These are phyloP conservation scores for Karalla daura DNA, from an alignment of 2,797 vertebrate genomes.

Conservation along the genomic window DNA sequence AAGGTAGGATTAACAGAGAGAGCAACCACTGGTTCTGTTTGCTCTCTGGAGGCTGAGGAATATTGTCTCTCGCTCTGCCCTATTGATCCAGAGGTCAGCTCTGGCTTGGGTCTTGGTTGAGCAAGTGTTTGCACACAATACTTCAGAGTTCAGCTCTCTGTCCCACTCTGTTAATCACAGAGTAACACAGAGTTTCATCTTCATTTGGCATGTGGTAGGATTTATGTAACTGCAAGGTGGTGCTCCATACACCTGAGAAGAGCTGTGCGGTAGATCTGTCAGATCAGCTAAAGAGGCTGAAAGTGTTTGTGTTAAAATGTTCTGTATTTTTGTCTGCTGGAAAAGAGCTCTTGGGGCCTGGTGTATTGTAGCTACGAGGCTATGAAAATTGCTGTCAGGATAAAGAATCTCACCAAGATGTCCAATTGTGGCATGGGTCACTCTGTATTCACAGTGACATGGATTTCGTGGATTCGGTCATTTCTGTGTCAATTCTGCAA, in stretches of 20 bases:
- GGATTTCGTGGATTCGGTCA: too few relatives aligned
- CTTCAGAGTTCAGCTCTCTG: slow-evolving; percentile 24
- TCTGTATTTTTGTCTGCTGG: slow-evolving; percentile 11
- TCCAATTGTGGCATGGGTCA: too few relatives aligned
- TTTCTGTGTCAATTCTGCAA: too few relatives aligned
- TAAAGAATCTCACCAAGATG: too few relatives aligned
- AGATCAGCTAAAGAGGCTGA: slow-evolving; percentile 25
- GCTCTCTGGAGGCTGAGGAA: slow-evolving; percentile 30
- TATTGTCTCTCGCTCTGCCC: slow-evolving; percentile 20
- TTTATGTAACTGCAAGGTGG: slow-evolving; percentile 29
- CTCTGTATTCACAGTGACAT: too few relatives aligned
- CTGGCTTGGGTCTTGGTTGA: slow-evolving; percentile 29
- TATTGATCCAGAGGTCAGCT: slow-evolving; percentile 58
- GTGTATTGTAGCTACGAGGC: slow-evolving; percentile 19
- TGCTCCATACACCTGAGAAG: slow-evolving; percentile 26
- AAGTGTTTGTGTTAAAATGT: slow-evolving; percentile 18
- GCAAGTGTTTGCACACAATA: slow-evolving; percentile 14
- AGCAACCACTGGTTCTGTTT: slow-evolving; percentile 23
- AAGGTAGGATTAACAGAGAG: slow-evolving; percentile 39
- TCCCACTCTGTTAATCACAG: slow-evolving; percentile 33
- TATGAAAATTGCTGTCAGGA: too few relatives aligned
- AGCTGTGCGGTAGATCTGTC: slow-evolving; percentile 42
- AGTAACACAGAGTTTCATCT: slow-evolving; percentile 35
- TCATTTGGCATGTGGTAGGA: slow-evolving; percentile 36
- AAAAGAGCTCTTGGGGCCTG: not conserved